Evolutionary conservation across 2,888 invertebrate genomes (phyloP), one percentile per base, ranked within the genome.

Genomic region (Orthosia incerta): DNA sequence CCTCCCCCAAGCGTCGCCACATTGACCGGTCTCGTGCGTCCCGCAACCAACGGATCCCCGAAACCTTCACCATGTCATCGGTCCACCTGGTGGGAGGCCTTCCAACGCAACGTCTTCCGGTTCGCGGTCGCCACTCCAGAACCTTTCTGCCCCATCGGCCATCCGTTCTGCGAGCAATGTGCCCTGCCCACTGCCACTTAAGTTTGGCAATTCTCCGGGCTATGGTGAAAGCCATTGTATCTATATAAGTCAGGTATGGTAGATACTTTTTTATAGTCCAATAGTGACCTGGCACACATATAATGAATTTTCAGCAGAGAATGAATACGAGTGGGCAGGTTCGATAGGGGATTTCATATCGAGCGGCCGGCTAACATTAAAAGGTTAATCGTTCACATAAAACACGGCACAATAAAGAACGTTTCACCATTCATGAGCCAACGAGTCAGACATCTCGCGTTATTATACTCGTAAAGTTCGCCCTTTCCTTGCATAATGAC

Each of bases 401-500:
- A 95, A 94, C 94, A 94, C 91, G 92, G 93, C 89, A 95, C 95
- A 95, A 95, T 96, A 95, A 95, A 95, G 95, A 94, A 93, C 93
- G 90, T 93, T 94, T 92, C 92, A 91, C 93, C 92, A 94, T 95
- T 95, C 95, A 94, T 90, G 93, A 93, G 93, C 90, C 93, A 92
- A 92, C 91, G 92, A 94, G 93, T 94, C 95, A 94, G 94, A 95
- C 94, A 95, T 96, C 95, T 96, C 95, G 86, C 94, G 95, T 95
- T 96, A 96, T 96, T 95, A 95, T 95, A 94, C 93, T 94, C 96
- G 95, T 96, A 95, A 96, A 96, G 94, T 94, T 94, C 93, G 95
- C 95, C 95, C 95, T 96, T 95, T 94, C 94, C 95, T 93, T 96
- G 96, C 95, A 96, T 96, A 96, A 96, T 96, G 95, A 95, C 94